Conservation (phyloP, 2,888 invertebrate species). For the Alcis repandata region DNA sequence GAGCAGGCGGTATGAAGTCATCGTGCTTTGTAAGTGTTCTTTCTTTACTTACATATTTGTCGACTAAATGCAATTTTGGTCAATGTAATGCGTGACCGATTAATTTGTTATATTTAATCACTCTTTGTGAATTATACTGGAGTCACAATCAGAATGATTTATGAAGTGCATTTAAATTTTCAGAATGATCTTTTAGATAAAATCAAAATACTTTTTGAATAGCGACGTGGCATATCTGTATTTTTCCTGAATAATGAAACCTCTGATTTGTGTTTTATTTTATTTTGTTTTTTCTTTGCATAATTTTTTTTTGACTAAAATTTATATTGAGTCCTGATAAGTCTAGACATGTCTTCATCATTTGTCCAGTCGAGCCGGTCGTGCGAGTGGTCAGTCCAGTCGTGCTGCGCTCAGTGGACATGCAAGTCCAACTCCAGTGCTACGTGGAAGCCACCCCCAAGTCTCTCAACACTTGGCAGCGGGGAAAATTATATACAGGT, state of each 20-base stretch:
- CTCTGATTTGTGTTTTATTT: background rate
- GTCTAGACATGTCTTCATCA: slow-evolving; percentile 6
- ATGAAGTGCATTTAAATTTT: too few species aligned
- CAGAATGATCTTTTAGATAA: too few species aligned
- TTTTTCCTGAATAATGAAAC: too few species aligned
- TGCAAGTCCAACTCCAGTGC: slow-evolving; percentile 93
- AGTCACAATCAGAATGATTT: too few species aligned
- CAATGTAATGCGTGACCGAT: too few species aligned
- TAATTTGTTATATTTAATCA: too few species aligned
- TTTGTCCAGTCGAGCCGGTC: slow-evolving; percentile 90
- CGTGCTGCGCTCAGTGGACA: slow-evolving; percentile 92
- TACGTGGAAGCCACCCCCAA: slow-evolving; percentile 95
- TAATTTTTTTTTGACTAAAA: too few species aligned
- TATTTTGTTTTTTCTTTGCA: background rate
- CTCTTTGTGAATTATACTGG: too few species aligned
- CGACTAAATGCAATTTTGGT: too few species aligned
- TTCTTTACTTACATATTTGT: too few species aligned
- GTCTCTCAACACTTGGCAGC: slow-evolving; percentile 93
- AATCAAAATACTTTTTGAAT: too few species aligned
- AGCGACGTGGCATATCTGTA: too few species aligned
- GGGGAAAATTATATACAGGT: slow-evolving; percentile 67
- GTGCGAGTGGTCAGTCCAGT: slow-evolving; percentile 94
- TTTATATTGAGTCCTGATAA: background rate
- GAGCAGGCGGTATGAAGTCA: slow-evolving; percentile 93
- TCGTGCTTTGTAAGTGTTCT: slow-evolving; percentile 93